Base-by-base conservation (phyloP, 2,888 invertebrate genomes). In the Andrena dorsata region DNA sequence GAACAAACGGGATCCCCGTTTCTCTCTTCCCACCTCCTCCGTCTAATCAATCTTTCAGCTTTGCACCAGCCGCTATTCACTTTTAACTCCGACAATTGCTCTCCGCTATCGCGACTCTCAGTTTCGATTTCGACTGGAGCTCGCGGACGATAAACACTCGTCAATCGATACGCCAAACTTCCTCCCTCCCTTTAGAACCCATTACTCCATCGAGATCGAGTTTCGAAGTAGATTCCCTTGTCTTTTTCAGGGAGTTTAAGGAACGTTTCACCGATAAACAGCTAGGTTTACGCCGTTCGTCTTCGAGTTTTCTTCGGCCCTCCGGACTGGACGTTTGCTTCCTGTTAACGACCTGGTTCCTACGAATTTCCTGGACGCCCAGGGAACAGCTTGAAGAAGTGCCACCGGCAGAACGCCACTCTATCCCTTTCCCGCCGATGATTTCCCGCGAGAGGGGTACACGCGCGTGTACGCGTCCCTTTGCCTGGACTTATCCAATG, bases 401-500 rank as follows among this genome's bases (percentile, higher is more conserved):
- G 41, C 41, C 41, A 41, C 16, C 1, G 41, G 41, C 41, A 16
- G 5, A 53, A 10, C n/a, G 58, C 6, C 13, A 7, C 49, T 71
- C 23, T 51, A 7, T 53, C 10, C 35, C 51, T 51, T 23, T 41
- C 3, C 28, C 32, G 26, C 10, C 51, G 56, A 64, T 82, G 76
- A 85, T 85, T 85, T 85, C 85, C 85, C 85, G 73, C 76, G 86
- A 85, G 85, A 28, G 66, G 66, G 41, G 7, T 41, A 41, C 1
- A 13, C 41, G 5, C 41, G 41, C 41, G 13, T 41, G 41, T 75
- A 79, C 71, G 76, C 69, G 76, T 77, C 35, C 23, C 32, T 20
- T 41, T 20, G 49, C 13, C 23, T 51, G 6, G 10, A 30, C 1
- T 64, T 20, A 16, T 63, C 64, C 32, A 20, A 16, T 23, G 23